Base-by-base conservation (phyloP, 2,113 vertebrate species). In the Gallinago media region DNA sequence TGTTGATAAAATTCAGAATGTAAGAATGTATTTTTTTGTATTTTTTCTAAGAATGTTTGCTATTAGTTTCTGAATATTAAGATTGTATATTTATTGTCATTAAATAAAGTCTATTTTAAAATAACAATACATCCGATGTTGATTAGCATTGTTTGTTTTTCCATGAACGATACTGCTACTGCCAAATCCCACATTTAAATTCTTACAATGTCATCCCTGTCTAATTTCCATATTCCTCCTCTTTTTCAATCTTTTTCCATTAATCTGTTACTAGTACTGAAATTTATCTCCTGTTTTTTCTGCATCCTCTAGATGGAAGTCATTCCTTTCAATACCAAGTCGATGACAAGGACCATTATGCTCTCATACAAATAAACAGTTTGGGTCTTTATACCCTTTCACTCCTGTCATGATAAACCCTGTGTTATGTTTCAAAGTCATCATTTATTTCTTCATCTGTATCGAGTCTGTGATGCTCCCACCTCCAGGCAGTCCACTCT, bases 61-160 rank as follows among this genome's bases (percentile, higher is more conserved):
- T 71, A 22, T 84, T 92, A 72, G 59, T 95, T 97, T 95, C 95
- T 95, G 82, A 97, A 92, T 92, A 85, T 90, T 96, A 95, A 97
- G 52, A 81, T 87, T 92, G 96, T 97, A 55, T 98, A 98, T 98
- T 98, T 98, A 96, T 98, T 94, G 90, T 72, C 85, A 97, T 96
- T 96, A 94, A 97, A 98, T 97, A 97, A 98, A 98, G 80, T 97
- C 50, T 92, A 90, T 97, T 97, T 98, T 97, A 94, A 93, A 94
- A 91, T 92, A 85, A 44, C 36, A 38, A 32, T 91, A 73, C 61
- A 81, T 86, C 95, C 82, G 90, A 36, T 88, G 40, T 61, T 52
- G 29, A 81, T 70, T 86, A 86, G 15, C 25, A 50, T 70, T 92
- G n/a, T 80, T 47, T 85, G 54, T 14, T 89, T 91, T 85, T 73